Base-by-base conservation (phyloP, 1,140 invertebrate genomes). In the Eriosoma lanigerum region DNA sequence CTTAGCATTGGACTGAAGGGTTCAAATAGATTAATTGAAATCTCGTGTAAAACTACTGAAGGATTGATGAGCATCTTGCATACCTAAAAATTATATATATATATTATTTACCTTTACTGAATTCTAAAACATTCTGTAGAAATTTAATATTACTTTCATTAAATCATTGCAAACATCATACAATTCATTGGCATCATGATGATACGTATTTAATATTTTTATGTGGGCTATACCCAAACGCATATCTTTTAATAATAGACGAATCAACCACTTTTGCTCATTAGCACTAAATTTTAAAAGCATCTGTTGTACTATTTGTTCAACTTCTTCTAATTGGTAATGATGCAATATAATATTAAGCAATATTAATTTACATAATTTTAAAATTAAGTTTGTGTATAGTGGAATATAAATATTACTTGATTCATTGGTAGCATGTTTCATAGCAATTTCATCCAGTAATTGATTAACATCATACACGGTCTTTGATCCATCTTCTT, bases 1-100 rank as follows among this genome's bases (percentile, higher is more conserved):
- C 94, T 92, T 24, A 97, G 86, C 96, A 98, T 98, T 0, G 96
- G 95, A 78, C 92, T 89, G 83, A 95, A 93, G 13, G 93, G 90
- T 80, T 88, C 90, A 86, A 95, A 96, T 2, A 96, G 83, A 80
- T 89, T 85, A 21, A 96, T 89, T 80, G 91, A 89, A 62, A 92
- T 86, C 84, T 94, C 90, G 85, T 90, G 86, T 1, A 92, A 85
- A 13, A 90, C 86, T 1, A 88, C 86, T 60, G 86, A 85, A 3
- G 89, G 89, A 84, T 95, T 89, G 52, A 86, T 86, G 5, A 96
- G 85, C 60, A 88, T 88, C 58, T 89, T 86, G 84, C 93, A 95
- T 6, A 96, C 89, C 89, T 94, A 83, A 19, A 73, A 76, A 19
- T 15, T 10, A 19, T 44, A 21, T 38, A 38, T 38, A 68, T 24